Evolutionary conservation across 2,888 invertebrate genomes (phyloP), one percentile per base, ranked within the genome.

Genomic region (Rotaria macrura): DNA sequence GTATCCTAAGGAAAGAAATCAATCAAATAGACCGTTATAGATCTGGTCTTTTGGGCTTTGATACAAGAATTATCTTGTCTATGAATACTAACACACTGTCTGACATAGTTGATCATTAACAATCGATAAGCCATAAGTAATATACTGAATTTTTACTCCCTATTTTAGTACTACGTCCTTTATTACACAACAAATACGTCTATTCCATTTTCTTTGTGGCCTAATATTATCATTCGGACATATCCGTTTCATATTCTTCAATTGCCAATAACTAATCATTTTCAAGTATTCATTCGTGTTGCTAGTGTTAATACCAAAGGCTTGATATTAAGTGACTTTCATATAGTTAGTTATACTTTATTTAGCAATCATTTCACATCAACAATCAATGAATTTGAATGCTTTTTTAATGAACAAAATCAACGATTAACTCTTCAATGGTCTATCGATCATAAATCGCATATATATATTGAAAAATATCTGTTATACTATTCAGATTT

Each of bases 161-260:
- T 29, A 65, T 79, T 79, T 79, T 79, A 79, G 79, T n/a, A 43
- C 43, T 79, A 79, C 43, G 4, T 79, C 4, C 40, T 79, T 9
- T 43, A 79, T 79, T 79, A 79, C n/a, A 79, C 79, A 79, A 79
- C n/a, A 43, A 79, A 79, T 43, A 79, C 43, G 10, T 79, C 79
- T 3, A 43, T 43, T 25, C 43, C 79, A 40, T 79, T 79, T n/a
- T 23, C 43, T 20, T 12, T 43, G n/a, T 79, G 79, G 79, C n/a
- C 40, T n/a, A 23, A 79, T 43, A 12, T 10, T 2, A 43, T n/a
- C n/a, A 43, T 79, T 79, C 79, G n/a, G 25, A 43, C 79, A n/a
- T 79, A 79, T 43, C 43, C 79, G n/a, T 43, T 40, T 43, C 10
- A 79, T 43, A 14, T 43, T n/a, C n/a, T n/a, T n/a, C n/a, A n/a